These are phyloP conservation scores for Theropithecus gelada DNA, from an alignment of 2,113 vertebrate species.

Conservation along the genomic window DNA sequence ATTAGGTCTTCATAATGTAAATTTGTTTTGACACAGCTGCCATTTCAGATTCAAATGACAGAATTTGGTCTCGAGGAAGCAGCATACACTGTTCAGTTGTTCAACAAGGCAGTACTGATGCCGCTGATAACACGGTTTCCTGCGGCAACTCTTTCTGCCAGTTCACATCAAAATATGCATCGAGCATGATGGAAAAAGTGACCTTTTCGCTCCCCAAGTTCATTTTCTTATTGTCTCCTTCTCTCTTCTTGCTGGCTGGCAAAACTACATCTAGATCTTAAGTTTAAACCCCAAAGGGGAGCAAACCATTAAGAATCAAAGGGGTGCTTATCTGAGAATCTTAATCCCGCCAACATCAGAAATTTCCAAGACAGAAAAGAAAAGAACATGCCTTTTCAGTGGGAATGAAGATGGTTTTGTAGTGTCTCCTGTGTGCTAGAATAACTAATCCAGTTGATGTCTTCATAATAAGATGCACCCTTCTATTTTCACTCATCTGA, in stretches of 20 bases:
- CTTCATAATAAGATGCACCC: slow-evolving; percentile 4
- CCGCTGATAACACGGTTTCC: not conserved
- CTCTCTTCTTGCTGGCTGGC: not conserved
- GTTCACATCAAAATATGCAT: not conserved
- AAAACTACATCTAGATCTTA: not conserved
- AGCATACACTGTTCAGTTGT: not conserved
- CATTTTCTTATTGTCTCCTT: not conserved
- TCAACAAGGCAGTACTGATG: not conserved
- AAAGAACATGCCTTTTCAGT: slow-evolving; percentile 72
- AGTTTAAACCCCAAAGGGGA: slow-evolving; percentile 15
- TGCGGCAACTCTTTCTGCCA: not conserved
- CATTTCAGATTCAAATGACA: slow-evolving; percentile 37
- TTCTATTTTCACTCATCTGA: not conserved
- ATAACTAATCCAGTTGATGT: slow-evolving; percentile 46
- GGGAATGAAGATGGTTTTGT: slow-evolving; percentile 11
- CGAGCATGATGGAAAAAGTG: not conserved
- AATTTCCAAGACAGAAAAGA: slow-evolving; percentile 31
- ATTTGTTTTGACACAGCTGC: slow-evolving; percentile 52
- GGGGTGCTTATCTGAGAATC: not conserved
- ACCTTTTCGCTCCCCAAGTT: not conserved
- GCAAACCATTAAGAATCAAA: not conserved
- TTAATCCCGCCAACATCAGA: not conserved
- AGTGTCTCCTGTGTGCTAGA: slow-evolving; percentile 37
- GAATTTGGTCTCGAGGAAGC: not conserved
- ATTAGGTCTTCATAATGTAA: slow-evolving; percentile 26